Conservation (phyloP, 2,797 vertebrate genomes). For the Dendrocincla fuliginosa region DNA sequence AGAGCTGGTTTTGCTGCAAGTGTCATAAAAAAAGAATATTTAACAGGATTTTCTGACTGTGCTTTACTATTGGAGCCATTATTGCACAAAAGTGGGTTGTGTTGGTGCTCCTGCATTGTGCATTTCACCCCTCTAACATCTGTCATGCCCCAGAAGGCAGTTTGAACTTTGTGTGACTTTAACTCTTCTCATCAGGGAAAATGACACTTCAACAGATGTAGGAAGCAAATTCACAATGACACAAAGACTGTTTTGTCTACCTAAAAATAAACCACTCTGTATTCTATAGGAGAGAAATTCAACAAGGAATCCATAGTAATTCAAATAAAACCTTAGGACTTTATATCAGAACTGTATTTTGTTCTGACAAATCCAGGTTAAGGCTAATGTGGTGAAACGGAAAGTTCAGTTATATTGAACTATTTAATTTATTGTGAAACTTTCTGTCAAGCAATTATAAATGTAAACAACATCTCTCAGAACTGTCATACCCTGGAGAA, state of each 20-base stretch:
- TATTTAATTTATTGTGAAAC: neutral
- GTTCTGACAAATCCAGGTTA: neutral
- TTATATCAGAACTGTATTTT: neutral
- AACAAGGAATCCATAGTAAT: neutral
- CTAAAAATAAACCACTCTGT: neutral
- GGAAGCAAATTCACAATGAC: neutral
- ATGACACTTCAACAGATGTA: conserved; percentile 5
- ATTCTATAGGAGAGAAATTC: neutral
- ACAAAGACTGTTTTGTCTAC: neutral
- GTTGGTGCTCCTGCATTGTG: neutral
- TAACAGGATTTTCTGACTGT: neutral
- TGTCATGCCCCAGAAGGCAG: neutral
- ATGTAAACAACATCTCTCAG: neutral
- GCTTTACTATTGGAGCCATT: neutral
- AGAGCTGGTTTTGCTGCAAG: neutral
- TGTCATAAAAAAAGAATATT: neutral
- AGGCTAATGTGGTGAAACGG: neutral
- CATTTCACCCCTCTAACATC: neutral
- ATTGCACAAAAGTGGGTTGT: neutral
- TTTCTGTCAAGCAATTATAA: conserved; percentile 7
- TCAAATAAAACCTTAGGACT: neutral
- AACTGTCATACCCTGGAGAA: neutral
- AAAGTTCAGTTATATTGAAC: neutral
- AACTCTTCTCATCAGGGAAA: conserved; percentile 11
- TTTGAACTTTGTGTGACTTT: conserved; percentile 50